A percentile compares a stretch with the other conserved stretches of the same genome.
Evolutionary conservation across 2,113 vertebrate genomes (phyloP).

Genomic region (Pollimyrus isidori): DNA sequence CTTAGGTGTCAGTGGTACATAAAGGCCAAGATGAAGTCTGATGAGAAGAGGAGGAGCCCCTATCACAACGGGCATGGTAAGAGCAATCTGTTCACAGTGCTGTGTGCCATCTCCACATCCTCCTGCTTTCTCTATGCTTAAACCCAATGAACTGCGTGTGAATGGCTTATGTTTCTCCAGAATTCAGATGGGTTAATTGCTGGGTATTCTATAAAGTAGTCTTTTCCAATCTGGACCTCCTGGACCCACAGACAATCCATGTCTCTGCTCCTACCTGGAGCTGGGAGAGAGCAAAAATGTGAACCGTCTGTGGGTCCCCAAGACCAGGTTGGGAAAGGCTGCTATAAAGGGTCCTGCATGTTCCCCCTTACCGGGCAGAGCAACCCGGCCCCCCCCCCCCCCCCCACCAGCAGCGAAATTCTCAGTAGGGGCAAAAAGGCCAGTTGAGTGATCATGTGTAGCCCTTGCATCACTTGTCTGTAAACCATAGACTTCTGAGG

Average conservation of each 20-base stretch:
- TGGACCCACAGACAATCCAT: background rate
- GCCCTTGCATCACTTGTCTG: background rate
- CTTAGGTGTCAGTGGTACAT: conserved; percentile 93
- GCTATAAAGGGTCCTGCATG: background rate
- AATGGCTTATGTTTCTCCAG: background rate
- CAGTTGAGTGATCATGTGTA: background rate
- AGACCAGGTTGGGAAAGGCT: background rate
- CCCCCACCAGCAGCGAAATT: background rate
- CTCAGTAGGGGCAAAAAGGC: background rate
- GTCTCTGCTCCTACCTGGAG: background rate
- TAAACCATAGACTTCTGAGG: conserved; percentile 1
- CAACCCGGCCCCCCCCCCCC: background rate
- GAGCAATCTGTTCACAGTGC: background rate
- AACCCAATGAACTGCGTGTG: background rate
- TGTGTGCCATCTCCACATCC: background rate
- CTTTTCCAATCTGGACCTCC: background rate
- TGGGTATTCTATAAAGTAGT: background rate
- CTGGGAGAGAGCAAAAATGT: background rate
- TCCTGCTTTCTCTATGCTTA: background rate
- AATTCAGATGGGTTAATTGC: background rate
- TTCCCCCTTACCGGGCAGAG: background rate
- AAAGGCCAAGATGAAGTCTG: conserved; percentile 96
- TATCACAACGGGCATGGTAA: conserved; percentile 86
- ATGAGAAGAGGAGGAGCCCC: conserved; percentile 86
- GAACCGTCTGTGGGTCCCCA: background rate